These are phyloP conservation scores for Stichodactyla mertensii DNA, from an alignment of 64 coral and sea anemone genomes.

Conservation along the genomic window DNA sequence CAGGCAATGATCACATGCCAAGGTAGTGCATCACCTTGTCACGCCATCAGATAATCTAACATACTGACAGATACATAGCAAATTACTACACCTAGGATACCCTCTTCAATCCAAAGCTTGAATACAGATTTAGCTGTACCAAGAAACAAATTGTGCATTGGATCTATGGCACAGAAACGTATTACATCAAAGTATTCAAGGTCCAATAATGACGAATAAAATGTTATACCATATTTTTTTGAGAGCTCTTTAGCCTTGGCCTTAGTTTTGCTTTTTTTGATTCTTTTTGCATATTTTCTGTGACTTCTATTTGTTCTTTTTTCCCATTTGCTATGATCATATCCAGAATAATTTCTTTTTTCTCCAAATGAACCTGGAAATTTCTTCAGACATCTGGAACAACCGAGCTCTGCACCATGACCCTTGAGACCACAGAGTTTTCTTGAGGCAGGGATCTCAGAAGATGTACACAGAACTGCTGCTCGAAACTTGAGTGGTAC, in stretches of 20 bases:
- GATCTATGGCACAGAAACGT: conserved; percentile 33
- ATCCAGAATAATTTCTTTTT: conserved; percentile 38
- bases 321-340: conserved; percentile 14
- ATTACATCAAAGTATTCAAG: conserved; percentile 46
- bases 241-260: conserved; percentile 1
- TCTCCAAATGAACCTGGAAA: conserved; percentile 26
- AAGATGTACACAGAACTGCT: conserved; percentile 51
- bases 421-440: conserved; percentile 35
- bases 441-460: conserved; percentile 18
- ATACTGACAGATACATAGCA: too few relatives aligned
- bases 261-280: conserved; percentile 31
- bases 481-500: conserved; percentile 17
- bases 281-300: conserved; percentile 39
- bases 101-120: conserved; percentile 48
- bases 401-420: conserved; percentile 27
- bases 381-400: conserved; percentile 49
- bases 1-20: too few relatives aligned
- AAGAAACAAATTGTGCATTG: conserved; percentile 67
- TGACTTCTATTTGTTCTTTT: conserved; percentile 32
- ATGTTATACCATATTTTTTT: conserved; percentile 37
- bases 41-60: too few relatives aligned
- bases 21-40: too few relatives aligned
- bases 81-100: too few relatives aligned
- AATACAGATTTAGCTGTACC: conserved; percentile 58
- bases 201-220: conserved; percentile 20